These are phyloP conservation scores for Syngnathus typhle DNA, from an alignment of 2,113 vertebrate species.

Conservation along the genomic window DNA sequence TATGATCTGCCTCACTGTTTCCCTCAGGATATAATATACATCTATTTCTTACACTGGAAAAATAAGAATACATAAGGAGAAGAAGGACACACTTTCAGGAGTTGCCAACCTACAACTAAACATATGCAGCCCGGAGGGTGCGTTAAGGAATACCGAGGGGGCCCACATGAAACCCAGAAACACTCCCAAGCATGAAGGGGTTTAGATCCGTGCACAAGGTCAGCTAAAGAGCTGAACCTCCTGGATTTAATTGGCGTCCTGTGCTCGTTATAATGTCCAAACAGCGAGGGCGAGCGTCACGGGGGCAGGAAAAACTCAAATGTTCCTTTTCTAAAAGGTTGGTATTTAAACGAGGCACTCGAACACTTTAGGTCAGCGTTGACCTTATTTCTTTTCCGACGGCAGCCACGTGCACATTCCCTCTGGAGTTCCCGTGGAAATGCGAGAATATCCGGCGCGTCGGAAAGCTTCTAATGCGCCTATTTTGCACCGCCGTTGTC, in stretches of 20 bases:
- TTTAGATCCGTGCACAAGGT: neutral
- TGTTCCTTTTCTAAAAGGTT: slow-evolving; percentile 10
- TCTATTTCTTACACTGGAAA: slow-evolving; percentile 7
- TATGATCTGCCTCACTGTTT: slow-evolving; percentile 10
- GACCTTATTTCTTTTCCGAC: slow-evolving; percentile 44
- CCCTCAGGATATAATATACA: slow-evolving; percentile 22
- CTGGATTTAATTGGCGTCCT: slow-evolving; percentile 1
- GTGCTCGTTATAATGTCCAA: neutral
- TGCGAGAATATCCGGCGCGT: neutral
- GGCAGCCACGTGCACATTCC: slow-evolving; percentile 20
- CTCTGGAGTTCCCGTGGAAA: slow-evolving; percentile 19
- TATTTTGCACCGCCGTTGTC: neutral
- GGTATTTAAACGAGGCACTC: slow-evolving; percentile 64
- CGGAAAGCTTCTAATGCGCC: neutral
- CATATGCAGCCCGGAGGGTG: slow-evolving; percentile 1
- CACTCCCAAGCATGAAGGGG: neutral
- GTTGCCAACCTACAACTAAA: neutral
- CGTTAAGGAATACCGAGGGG: slow-evolving; percentile 3
- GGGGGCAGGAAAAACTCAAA: slow-evolving; percentile 9
- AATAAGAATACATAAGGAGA: slow-evolving; percentile 11
- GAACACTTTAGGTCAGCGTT: slow-evolving; percentile 59
- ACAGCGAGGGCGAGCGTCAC: neutral
- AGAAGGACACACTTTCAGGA: slow-evolving; percentile 10
- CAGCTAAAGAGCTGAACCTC: neutral
- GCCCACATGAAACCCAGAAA: neutral